Conservation (phyloP, 2,888 invertebrate genomes). For the Yponomeuta evonymella region DNA sequence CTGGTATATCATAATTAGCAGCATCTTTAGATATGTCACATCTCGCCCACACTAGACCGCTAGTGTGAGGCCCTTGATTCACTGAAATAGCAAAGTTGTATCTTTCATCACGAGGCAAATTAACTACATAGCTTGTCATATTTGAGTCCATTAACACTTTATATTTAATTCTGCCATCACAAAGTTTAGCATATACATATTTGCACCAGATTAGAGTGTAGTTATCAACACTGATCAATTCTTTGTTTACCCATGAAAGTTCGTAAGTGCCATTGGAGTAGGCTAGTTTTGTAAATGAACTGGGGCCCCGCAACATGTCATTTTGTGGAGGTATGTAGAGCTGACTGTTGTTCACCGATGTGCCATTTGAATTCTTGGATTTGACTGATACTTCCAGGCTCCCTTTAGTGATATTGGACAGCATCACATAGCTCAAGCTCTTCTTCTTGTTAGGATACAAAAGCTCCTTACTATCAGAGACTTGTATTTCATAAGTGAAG, state of each 20-base stretch:
- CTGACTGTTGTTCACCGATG: constrained; percentile 71
- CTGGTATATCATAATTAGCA: constrained; percentile 22
- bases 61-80: constrained; percentile 80
- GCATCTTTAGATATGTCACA: constrained; percentile 76
- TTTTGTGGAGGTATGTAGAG: constrained; percentile 78
- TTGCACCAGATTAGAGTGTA: constrained; percentile 91
- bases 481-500: constrained; percentile 81
- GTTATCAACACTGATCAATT: constrained; percentile 60
- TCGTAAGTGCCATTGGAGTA: constrained; percentile 83
- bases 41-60: constrained; percentile 90
- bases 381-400: constrained; percentile 73
- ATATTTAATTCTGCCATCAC: constrained; percentile 71
- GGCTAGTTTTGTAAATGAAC: constrained; percentile 81
- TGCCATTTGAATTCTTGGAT: constrained; percentile 78
- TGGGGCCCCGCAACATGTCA: constrained; percentile 53
- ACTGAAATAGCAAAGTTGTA: constrained; percentile 90
- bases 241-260: constrained; percentile 83
- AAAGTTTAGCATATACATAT: constrained; percentile 62
- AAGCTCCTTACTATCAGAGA: constrained; percentile 27
- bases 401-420: constrained; percentile 60
- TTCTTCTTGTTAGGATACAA: constrained; percentile 61
- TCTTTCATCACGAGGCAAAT: constrained; percentile 74
- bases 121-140: constrained; percentile 73
- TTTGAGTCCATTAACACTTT: constrained; percentile 44
- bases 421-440: constrained; percentile 61